Evolutionary conservation across 1,140 invertebrate species (phyloP), one percentile per base, ranked within the genome.

Genomic region (Nasonia longicornis): DNA sequence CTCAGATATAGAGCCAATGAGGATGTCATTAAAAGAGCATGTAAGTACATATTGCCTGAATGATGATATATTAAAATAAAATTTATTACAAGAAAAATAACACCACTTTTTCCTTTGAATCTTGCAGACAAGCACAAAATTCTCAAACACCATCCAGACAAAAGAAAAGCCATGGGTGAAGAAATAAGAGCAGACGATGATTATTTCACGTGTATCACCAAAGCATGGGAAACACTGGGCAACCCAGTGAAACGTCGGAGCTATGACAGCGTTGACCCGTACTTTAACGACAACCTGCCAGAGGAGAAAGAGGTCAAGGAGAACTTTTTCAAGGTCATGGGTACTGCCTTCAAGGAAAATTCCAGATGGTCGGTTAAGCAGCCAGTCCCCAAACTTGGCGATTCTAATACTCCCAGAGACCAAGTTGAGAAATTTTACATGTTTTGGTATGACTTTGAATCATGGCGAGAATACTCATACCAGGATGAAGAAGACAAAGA

Each of bases 381-480:
- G 83, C 95, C 95, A 74, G 97, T 98, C 2, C 98, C 98, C 35
- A 90, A 93, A 82, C 91, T 99, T 70, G 98, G 98, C 48, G 94
- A 95, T 87, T 91, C 94, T 12, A 91, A 95, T 78, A 94, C 94
- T 69, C 89, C 93, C 0, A 91, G 95, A 70, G 93, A 94, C 80
- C 93, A 95, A 86, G 96, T 97, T 1, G 96, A 98, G 87, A 92
- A 92, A 63, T 97, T 97, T 91, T 97, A 97, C 88, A 93, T 94
- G 63, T 97, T 97, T 90, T 98, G 98, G 97, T 99, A 99, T 89
- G 94, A 97, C 84, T 99, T 99, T 91, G 97, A 99, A 85, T 99
- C 98, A 0, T 99, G 98, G 98, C 92, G 98, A 84, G 98, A 99
- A 87, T 99, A 96, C 92, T 99, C 98, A n/a, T 99, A 99, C 89